These are phyloP conservation scores for Rambutsinella grinnellia DNA, from an alignment of 2,888 invertebrate species.

Conservation along the genomic window DNA sequence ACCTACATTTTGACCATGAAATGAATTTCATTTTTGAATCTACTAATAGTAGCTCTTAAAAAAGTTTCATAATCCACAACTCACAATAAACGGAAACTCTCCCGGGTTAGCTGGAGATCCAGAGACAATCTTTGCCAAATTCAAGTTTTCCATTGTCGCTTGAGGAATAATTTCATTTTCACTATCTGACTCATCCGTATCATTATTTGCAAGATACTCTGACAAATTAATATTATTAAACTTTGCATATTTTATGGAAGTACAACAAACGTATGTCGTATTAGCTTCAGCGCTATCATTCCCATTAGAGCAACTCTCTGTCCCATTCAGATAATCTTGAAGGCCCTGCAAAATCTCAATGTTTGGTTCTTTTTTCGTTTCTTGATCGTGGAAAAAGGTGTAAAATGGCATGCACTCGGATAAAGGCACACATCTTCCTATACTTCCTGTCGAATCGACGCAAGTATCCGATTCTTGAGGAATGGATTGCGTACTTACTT, in stretches of 20 bases:
- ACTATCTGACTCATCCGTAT: no score
- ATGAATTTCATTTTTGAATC: not conserved
- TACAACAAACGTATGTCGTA: no score
- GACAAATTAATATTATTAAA: no score
- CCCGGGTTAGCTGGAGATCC: conserved; percentile 23
- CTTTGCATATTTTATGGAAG: no score
- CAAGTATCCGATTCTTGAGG: not conserved
- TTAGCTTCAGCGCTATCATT: no score
- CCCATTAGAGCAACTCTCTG: no score
- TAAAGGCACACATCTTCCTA: not conserved
- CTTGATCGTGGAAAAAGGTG: not conserved
- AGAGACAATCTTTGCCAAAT: not conserved
- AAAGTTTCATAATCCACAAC: not conserved
- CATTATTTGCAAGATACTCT: no score
- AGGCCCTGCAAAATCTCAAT: not conserved
- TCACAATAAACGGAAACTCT: conserved; percentile 57
- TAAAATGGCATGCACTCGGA: not conserved
- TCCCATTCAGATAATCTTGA: not conserved
- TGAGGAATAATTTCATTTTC: conserved; percentile 2
- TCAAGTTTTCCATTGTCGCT: not conserved
- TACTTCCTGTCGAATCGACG: not conserved
- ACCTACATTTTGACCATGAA: conserved; percentile 29
- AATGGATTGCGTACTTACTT: no score
- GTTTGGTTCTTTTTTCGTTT: not conserved
- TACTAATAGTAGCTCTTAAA: no score